A percentile compares a stretch with the other conserved stretches of the same genome.
Evolutionary conservation across 1,140 invertebrate species (phyloP).

Genomic region (Bombus confusus): DNA sequence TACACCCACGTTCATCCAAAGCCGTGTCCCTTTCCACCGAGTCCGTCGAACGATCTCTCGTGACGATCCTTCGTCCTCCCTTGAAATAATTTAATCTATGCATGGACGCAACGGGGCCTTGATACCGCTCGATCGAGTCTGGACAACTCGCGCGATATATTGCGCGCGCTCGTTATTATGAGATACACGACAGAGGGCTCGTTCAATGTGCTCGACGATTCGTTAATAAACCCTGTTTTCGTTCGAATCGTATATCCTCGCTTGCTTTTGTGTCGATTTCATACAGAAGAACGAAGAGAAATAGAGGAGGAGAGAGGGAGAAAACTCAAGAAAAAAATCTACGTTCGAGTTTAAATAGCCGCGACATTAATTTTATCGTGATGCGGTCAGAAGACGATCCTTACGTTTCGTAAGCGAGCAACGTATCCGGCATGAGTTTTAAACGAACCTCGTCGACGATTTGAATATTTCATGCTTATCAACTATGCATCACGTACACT

Average conservation of each 20-base stretch:
- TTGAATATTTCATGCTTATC: conserved; percentile 62
- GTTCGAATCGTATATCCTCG: background rate
- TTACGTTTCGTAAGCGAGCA: conserved; percentile 19
- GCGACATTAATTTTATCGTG: conserved; percentile 18
- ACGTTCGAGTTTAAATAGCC: conserved; percentile 7
- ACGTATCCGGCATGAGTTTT: conserved; percentile 13
- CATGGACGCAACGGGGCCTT: background rate
- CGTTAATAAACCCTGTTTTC: background rate
- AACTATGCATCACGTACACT: conserved; percentile 53
- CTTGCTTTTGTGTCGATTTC: background rate
- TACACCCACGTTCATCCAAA: conserved; percentile 63
- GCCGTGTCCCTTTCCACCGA: conserved; percentile 51
- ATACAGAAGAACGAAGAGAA: no score
- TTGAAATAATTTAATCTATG: conserved; percentile 38
- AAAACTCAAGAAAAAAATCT: background rate
- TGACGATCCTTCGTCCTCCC: conserved; percentile 38
- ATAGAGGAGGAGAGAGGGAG: no score
- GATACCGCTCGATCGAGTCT: conserved; percentile 2
- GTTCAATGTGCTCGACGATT: background rate
- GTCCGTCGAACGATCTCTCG: conserved; percentile 23
- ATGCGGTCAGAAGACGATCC: background rate
- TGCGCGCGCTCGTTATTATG: background rate
- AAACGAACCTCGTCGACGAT: conserved; percentile 36
- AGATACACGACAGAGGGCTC: background rate
- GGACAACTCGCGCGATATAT: background rate